Evolutionary conservation across 1,140 invertebrate genomes (phyloP), one percentile per base, ranked within the genome.

Genomic region (Telenomus remus): DNA sequence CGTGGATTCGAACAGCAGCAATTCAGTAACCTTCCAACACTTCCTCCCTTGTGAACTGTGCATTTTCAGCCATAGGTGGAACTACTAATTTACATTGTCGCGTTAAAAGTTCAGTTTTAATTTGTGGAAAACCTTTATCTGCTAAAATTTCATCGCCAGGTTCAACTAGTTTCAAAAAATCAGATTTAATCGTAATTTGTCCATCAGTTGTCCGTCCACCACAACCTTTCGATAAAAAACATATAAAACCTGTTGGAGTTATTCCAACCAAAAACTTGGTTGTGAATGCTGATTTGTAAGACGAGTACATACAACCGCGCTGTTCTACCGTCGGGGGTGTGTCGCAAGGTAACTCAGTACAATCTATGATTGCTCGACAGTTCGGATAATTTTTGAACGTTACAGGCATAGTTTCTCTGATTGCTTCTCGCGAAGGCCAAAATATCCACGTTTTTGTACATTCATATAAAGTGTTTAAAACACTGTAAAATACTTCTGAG

Each of bases 1-100:
- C 55, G 11, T 59, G 44, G n/a, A 59, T 59, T 15, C 55, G n/a
- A 11, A 48, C 55, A 37, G 55, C 35, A 0, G 55, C 55, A 16
- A 59, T 37, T 6, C 43, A 59, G 15, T 59, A 59, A 11, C 55
- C 55, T 15, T 47, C 27, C 4, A 59, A n/a, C n/a, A 59, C 55
- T 37, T 59, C 55, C 37, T 47, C 44, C 9, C 12, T 12, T n/a
- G 55, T 15, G 48, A 59, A 59, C 14, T 59, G 55, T 1, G 55
- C 43, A 11, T 59, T 47, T 35, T 5, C 37, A 0, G 56, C 56
- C 37, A 60, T 39, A n/a, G 56, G 56, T 7, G 56, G 56, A 11
- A 60, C 49, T 10, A 48, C 33, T 27, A 60, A 35, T 10, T 10
- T 43, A 33, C 15, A 14, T 9, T 60, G 42, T 19, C 9, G 1